These are phyloP conservation scores for Hylyphantes graminicola DNA, from an alignment of 1,140 invertebrate species.

Conservation along the genomic window DNA sequence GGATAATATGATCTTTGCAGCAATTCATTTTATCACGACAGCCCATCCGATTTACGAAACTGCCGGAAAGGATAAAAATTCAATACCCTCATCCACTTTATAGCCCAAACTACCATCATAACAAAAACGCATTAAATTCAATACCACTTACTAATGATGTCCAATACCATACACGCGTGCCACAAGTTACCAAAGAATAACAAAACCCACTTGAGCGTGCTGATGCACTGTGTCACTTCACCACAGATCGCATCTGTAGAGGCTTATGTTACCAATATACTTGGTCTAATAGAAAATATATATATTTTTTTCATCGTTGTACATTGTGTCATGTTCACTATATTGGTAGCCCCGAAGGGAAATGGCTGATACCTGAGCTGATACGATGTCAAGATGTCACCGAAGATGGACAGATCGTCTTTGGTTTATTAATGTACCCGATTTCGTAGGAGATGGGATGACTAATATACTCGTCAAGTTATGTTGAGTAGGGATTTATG, in stretches of 20 bases:
- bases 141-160: conserved; percentile 41
- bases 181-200: no score
- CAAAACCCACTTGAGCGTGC: conserved; percentile 7
- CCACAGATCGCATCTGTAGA: background rate
- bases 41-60: no score
- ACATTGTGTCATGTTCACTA: no score
- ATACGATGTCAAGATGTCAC: conserved; percentile 36
- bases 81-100: no score
- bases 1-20: no score
- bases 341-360: no score
- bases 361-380: background rate
- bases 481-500: no score
- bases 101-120: no score
- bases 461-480: conserved; percentile 22
- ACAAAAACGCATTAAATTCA: background rate
- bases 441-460: background rate
- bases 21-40: no score
- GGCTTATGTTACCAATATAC: background rate
- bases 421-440: background rate
- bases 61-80: no score
- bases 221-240: conserved; percentile 10
- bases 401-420: conserved; percentile 17
- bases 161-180: background rate
- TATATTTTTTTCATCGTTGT: no score
- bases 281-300: no score